Evolutionary conservation across 2,888 invertebrate genomes (phyloP).

Genomic region (Allygus modestus): DNA sequence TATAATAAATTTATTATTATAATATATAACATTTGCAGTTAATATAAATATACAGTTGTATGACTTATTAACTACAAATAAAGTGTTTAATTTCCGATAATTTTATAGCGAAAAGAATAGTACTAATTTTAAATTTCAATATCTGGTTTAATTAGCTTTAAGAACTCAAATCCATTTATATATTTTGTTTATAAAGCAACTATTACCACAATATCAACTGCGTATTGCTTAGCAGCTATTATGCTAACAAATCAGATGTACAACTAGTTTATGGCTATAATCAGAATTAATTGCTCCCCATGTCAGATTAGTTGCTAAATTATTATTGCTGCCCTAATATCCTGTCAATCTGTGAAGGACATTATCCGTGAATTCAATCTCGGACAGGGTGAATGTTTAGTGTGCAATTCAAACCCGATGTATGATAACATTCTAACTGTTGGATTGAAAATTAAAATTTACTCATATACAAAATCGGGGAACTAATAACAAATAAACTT

Average conservation of each 20-base stretch:
- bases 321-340: conserved; percentile 26
- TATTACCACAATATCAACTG: background rate
- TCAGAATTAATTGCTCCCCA: conserved; percentile 9
- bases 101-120: no score
- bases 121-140: no score
- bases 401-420: background rate
- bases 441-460: no score
- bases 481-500: no score
- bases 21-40: no score
- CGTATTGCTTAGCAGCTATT: background rate
- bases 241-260: conserved; percentile 12
- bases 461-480: no score
- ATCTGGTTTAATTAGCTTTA: no score
- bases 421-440: no score
- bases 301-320: conserved; percentile 27
- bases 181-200: background rate
- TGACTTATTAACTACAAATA: no score
- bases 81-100: no score
- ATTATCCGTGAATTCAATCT: conserved; percentile 4
- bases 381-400: background rate
- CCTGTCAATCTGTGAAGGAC: background rate
- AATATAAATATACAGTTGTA: no score
- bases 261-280: conserved; percentile 19
- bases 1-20: no score
- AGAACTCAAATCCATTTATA: background rate